Base-by-base conservation (phyloP, 1,140 invertebrate species). In the Vanessa tameamea region DNA sequence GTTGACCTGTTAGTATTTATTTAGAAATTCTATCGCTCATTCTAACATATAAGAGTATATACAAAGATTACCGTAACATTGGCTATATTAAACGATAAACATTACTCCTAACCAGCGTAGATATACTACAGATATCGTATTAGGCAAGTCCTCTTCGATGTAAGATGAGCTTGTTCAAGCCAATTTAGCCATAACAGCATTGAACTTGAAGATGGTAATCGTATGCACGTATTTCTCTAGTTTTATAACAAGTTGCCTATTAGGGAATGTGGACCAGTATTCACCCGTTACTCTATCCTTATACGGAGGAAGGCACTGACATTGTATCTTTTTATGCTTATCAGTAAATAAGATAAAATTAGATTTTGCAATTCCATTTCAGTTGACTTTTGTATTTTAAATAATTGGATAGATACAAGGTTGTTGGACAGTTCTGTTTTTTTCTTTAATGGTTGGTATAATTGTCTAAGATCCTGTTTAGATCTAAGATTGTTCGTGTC, bases 251-350 rank as follows among this genome's bases (percentile, higher is more conserved):
- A 77, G 72, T 68, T 77, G 71, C 79, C 79, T 79, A 77, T 77
- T 75, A 81, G 73, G 75, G 79, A 72, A 77, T 78, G 75, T 81
- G 73, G 79, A 77, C 26, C 71, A 78, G 48, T 69, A 37, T 50
- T 47, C 61, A 71, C 59, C 79, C 79, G 79, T 81, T 81, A 79
- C 16, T 70, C 64, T 55, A 64, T 75, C 79, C 79, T 79, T 81
- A 48, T 81, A 79, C 23, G 74, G 72, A 64, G 65, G 65, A 71
- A 63, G 67, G 69, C 74, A 72, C 72, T 79, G 77, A 81, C 77
- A 78, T 75, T 73, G 77, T 81, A 78, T 76, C 69, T 79, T 66
- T 64, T 79, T 74, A 79, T 37, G 73, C 71, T 77, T 78, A 78
- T 79, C 79, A 77, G 75, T 68, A 70, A 74, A 73, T 61, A 64